These are phyloP conservation scores for Rhamphomyia laevipes DNA, from an alignment of 2,888 invertebrate species.

Conservation along the genomic window DNA sequence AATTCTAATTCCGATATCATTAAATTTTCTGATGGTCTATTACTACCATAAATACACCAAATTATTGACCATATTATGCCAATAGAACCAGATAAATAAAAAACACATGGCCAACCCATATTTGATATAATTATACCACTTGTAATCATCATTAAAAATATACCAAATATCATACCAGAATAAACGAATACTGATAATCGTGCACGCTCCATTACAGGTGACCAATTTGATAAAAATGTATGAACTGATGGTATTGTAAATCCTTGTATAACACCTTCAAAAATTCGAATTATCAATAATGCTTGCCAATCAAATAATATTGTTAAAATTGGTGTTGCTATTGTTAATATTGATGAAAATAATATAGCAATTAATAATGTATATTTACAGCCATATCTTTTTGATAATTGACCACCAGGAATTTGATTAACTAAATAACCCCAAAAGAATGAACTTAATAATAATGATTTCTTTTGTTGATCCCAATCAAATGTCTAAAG, in stretches of 20 bases:
- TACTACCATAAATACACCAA: slow-evolving; percentile 46
- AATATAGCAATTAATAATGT: slow-evolving; percentile 47
- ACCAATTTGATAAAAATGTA: slow-evolving; percentile 54
- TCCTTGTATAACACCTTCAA: slow-evolving; percentile 57
- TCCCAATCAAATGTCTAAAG: slow-evolving; percentile 37
- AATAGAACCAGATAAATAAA: slow-evolving; percentile 46
- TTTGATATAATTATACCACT: slow-evolving; percentile 47
- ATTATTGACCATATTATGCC: slow-evolving; percentile 42
- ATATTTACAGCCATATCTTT: slow-evolving; percentile 54
- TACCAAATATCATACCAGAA: slow-evolving; percentile 54
- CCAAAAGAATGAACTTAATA: slow-evolving; percentile 68
- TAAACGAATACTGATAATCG: slow-evolving; percentile 44
- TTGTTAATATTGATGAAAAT: slow-evolving; percentile 51
- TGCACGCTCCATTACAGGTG: slow-evolving; percentile 51
- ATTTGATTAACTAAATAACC: slow-evolving; percentile 55
- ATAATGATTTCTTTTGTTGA: slow-evolving; percentile 41
- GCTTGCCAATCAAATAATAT: slow-evolving; percentile 48
- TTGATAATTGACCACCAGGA: slow-evolving; percentile 57
- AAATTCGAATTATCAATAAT: slow-evolving; percentile 46
- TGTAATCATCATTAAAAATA: slow-evolving; percentile 48
- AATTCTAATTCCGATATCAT: slow-evolving; percentile 45
- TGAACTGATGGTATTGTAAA: slow-evolving; percentile 53
- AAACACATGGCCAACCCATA: slow-evolving; percentile 56
- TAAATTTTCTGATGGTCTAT: slow-evolving; percentile 43
- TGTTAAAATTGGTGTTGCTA: slow-evolving; percentile 57